Base-by-base conservation (phyloP, 1,140 invertebrate species). In the Glossosoma conforme region DNA sequence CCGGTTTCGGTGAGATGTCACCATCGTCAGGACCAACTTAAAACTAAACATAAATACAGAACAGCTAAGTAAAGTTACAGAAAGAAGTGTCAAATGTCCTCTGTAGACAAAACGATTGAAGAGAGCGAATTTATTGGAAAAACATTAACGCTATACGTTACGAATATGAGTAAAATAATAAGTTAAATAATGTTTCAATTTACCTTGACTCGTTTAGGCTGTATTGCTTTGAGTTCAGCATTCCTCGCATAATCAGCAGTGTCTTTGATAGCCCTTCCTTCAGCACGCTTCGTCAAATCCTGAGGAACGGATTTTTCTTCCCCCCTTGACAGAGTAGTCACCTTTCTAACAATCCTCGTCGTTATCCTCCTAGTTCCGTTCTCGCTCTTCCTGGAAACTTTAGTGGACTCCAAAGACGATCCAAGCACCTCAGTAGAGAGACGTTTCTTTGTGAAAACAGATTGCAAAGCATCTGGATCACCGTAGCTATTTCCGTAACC, bases 251-350 rank as follows among this genome's bases (percentile, higher is more conserved):
- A 64, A 57, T 76, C 65, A 43, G 66, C 60, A 6, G 74, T 75
- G 47, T 69, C 63, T 24, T 74, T 74, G 24, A 79, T 65, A 32
- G 77, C 75, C 30, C 70, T 68, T 45, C 62, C 70, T 58, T 66
- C 66, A 54, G 65, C 68, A 44, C 73, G 74, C 64, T 75, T 65
- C 50, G 80, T 74, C 61, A 89, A 65, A 62, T 87, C 85, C 54
- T 91, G 85, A 13, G 82, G 73, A 13, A 82, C 77, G 52, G 81
- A 80, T 52, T 86, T 81, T 64, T 92, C 88, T 61, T 94, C 90
- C 17, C 89, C 91, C 2, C 89, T 77, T 13, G 89, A 91, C 43
- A 94, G 65, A 1, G 91, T 93, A 6, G 91, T 95, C 51, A 92
- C 91, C 68, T 93, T 94, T 37, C 89, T 78, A 4, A 93, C 83